These are phyloP conservation scores for Protosalanx chinensis DNA, from an alignment of 2,797 vertebrate genomes.

Conservation along the genomic window DNA sequence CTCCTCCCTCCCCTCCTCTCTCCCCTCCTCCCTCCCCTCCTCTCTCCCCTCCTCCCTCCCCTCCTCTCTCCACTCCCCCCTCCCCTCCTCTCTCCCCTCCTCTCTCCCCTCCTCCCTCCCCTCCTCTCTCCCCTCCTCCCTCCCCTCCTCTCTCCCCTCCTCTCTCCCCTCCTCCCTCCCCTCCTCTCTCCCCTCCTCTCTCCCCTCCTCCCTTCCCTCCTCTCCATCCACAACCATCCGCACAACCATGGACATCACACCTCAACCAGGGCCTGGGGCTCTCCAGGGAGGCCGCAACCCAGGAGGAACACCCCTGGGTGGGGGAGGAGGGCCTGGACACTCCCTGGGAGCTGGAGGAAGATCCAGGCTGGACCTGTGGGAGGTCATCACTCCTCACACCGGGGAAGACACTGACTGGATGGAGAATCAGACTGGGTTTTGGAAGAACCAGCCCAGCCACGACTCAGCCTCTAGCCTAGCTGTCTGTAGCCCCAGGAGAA, in stretches of 20 bases:
- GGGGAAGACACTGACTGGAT: conserved; percentile 16
- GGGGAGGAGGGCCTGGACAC: not conserved
- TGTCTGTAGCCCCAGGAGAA: not conserved
- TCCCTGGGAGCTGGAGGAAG: conserved; percentile 9
- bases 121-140: conserved; percentile 16
- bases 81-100: conserved; percentile 50
- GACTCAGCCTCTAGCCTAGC: conserved; percentile 9
- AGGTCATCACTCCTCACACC: conserved; percentile 1
- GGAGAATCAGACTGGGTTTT: conserved; percentile 21
- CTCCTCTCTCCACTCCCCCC: conserved; percentile 15
- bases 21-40: conserved; percentile 62
- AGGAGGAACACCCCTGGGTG: not conserved
- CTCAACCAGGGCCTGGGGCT: conserved; percentile 41
- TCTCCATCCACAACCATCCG: conserved; percentile 5
- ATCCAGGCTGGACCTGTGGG: not conserved
- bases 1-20: conserved; percentile 16
- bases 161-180: conserved; percentile 33
- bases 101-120: conserved; percentile 52
- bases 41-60: conserved; percentile 33
- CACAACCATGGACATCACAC: conserved; percentile 16
- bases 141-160: conserved; percentile 62
- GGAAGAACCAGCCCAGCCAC: conserved; percentile 18
- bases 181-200: conserved; percentile 15
- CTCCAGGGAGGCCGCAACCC: conserved; percentile 24
- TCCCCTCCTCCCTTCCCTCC: too few relatives aligned